A percentile compares a stretch with the other conserved stretches of the same genome.
These are phyloP conservation scores for Colostygia pectinataria DNA, from an alignment of 2,888 invertebrate species.

Conservation along the genomic window DNA sequence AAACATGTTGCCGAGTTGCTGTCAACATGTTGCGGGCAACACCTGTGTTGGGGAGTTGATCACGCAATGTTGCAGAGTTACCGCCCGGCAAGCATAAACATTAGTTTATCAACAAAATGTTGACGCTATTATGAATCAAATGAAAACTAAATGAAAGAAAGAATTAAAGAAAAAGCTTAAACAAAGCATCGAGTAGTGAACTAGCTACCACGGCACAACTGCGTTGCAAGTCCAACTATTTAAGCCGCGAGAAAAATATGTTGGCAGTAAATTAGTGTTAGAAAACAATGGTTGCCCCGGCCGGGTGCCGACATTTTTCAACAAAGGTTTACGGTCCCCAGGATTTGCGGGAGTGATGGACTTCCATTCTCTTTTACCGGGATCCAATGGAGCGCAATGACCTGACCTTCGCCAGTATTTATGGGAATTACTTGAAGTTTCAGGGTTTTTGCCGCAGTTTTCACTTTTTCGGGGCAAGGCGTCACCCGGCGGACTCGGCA, in stretches of 20 bases:
- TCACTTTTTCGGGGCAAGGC: conserved; percentile 1
- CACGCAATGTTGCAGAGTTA: no score
- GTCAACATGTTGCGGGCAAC: no score
- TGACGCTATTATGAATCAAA: no score
- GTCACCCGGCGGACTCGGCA: conserved; percentile 6
- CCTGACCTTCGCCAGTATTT: conserved; percentile 28
- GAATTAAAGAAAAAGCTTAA: no score
- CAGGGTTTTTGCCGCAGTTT: conserved; percentile 17
- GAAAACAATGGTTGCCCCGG: conserved; percentile 47
- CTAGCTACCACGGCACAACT: conserved; percentile 4
- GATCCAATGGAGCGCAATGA: conserved; percentile 24
- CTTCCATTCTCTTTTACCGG: conserved; percentile 19
- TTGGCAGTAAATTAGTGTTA: conserved; percentile 53
- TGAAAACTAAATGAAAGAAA: no score
- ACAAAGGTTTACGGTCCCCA: conserved; percentile 39
- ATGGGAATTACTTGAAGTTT: conserved; percentile 21
- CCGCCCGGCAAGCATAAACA: no score
- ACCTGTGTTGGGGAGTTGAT: no score
- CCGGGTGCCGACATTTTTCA: conserved; percentile 46
- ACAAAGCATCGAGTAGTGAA: not conserved
- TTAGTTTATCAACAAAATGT: no score
- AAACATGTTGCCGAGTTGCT: no score
- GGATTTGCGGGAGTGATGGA: conserved; percentile 30
- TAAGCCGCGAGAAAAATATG: conserved; percentile 48
- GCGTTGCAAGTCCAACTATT: conserved; percentile 39